A percentile compares a stretch with the other conserved stretches of the same genome.
Conservation (phyloP, 2,113 vertebrate genomes). For the Diadophis punctatus region DNA sequence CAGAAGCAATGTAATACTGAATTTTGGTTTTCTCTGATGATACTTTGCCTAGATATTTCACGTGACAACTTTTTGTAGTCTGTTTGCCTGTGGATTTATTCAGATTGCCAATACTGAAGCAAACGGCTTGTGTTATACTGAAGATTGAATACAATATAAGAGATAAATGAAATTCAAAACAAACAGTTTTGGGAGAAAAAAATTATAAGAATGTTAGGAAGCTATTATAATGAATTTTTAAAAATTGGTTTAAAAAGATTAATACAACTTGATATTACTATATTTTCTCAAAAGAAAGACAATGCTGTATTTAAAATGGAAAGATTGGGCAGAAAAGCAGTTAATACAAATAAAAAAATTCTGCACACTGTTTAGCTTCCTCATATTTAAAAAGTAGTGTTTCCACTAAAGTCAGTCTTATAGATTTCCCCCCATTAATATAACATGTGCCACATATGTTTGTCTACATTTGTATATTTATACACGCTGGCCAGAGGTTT, state of each 20-base stretch:
- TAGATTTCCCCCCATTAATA: background rate
- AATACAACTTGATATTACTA: background rate
- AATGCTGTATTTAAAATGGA: background rate
- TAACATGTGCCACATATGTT: background rate
- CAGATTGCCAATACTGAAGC: background rate
- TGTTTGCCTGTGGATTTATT: background rate
- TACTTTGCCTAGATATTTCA: background rate
- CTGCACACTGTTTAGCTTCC: background rate
- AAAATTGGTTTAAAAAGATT: background rate
- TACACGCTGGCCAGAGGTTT: background rate
- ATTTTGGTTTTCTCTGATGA: background rate
- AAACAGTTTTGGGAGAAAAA: background rate
- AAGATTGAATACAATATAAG: background rate
- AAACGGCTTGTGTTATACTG: background rate
- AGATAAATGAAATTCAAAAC: background rate
- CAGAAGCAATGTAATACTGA: background rate
- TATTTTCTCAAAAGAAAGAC: background rate
- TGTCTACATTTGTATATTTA: background rate
- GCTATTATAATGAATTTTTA: background rate
- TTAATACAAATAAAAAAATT: background rate
- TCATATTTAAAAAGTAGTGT: background rate
- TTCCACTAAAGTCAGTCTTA: background rate
- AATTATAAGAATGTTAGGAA: background rate
- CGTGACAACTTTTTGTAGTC: background rate
- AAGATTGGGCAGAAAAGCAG: background rate